Base-by-base conservation (phyloP, 2,888 invertebrate species). In the Rhopalosiphum nymphaeae region DNA sequence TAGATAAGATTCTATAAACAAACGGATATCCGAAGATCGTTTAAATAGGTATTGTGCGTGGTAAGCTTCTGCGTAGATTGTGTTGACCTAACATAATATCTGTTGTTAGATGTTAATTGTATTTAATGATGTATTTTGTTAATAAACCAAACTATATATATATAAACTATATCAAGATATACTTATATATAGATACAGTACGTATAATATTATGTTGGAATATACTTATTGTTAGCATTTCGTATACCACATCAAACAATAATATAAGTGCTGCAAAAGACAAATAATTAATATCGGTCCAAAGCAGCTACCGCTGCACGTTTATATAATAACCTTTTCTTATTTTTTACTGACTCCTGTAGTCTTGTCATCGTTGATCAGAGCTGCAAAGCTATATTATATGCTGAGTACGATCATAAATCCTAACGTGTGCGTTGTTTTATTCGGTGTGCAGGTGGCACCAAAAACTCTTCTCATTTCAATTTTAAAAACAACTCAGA, bases 401-500 rank as follows among this genome's bases (percentile, higher is more conserved):
- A n/a, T 10, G 9, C n/a, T 67, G 16, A 0, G n/a, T 1, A n/a
- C 16, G n/a, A 67, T n/a, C n/a, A n/a, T 0, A 78, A 78, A 78
- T 78, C 36, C 78, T 78, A 36, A n/a, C 86, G n/a, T 46, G 86
- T 46, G 46, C 11, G 29, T 29, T 36, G 25, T 88, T 53, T 53
- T 49, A 16, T 78, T 78, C 29, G 46, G 4, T 16, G 10, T 57
- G 1, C 10, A 21, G n/a, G 44, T 49, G 53, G 46, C 7, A 42
- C 26, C 16, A 42, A 56, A 29, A 61, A 49, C 46, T 57, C 61
- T 16, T 57, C 57, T 36, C 16, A 61, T 86, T 86, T 46, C 46
- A 46, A 92, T 85, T 89, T 92, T 44, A 25, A 92, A 87, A 56
- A 61, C 86, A 36, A 57, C 36, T 56, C n/a, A 1, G 44, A 46